phyloP scores from a whole-genome alignment of 2,888 invertebrate genomes.

The Miltochrista miniata region DNA sequence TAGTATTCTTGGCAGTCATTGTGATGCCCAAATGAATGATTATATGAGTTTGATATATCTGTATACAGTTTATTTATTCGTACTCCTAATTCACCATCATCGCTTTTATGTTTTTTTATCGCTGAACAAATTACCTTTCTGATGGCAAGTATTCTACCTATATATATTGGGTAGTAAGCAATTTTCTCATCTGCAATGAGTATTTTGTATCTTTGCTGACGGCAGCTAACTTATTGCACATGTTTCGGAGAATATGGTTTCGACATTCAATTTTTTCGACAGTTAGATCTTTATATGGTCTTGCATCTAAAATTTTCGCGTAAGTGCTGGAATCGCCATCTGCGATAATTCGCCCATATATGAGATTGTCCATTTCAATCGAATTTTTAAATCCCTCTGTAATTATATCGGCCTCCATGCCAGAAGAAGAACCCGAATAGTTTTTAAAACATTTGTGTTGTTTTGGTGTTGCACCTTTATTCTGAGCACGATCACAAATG shows the following conservation, averaged over 20 bases:
- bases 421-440: background rate
- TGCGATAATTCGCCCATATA: background rate
- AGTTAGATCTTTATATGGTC: background rate
- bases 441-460: constrained; percentile 8
- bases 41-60: background rate
- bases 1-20: background rate
- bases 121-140: background rate
- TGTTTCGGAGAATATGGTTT: background rate
- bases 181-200: constrained; percentile 6
- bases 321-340: background rate
- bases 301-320: background rate
- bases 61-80: background rate
- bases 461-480: constrained; percentile 15
- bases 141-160: constrained; percentile 3
- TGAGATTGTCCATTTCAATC: background rate
- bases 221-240: background rate
- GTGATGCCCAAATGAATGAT: constrained; percentile 8
- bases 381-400: background rate
- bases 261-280: background rate
- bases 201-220: constrained; percentile 1
- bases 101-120: background rate
- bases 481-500: background rate
- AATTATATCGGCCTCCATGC: background rate
- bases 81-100: background rate
- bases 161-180: background rate